Evolutionary conservation across 2,113 vertebrate genomes (phyloP), one percentile per base, ranked within the genome.

Genomic region (Leptobrachium leishanense): DNA sequence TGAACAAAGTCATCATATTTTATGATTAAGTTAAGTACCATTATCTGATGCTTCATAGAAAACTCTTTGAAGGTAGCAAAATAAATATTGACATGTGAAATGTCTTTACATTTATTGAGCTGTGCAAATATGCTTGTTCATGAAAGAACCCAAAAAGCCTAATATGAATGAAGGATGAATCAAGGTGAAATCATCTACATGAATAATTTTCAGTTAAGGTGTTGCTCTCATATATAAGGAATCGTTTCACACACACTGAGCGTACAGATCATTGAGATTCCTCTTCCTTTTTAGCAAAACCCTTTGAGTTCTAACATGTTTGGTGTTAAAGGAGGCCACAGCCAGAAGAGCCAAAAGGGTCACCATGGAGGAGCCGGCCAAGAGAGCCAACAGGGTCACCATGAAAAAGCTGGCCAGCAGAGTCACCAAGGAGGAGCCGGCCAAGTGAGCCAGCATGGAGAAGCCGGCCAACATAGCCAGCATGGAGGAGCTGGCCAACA

Each of bases 311-410:
- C 40, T 5, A 68, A 59, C 50, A 80, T 80, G 77, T 74, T 70
- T 73, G 71, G 70, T 43, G 62, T 66, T 55, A 80, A 80, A 73
- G 77, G 77, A 41, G 71, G 77, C 39, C 68, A 69, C 13, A 10
- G 55, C 10, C 55, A 15, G 13, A 8, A 59, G 1, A 15, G 55
- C 13, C 55, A 59, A 15, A 3, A 59, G 4, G 55, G 55, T 59
- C 55, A 59, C 55, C 55, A 59, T 59, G 55, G 55, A 59, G 55
- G 55, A 12, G 55, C 10, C 13, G 55, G 55, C 55, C 55, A 59
- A 15, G 9, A 59, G 55, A 59, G 55, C 55, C 50, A 54, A 11
- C 50, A 54, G 11, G 1, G 50, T 11, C 50, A 54, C 6, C 50
- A 54, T 6, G 50, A 11, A 54, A 6, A 54, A 11, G 6, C 6